Conservation (phyloP, 2,797 vertebrate genomes). For the Enteromius trimaculatus region DNA sequence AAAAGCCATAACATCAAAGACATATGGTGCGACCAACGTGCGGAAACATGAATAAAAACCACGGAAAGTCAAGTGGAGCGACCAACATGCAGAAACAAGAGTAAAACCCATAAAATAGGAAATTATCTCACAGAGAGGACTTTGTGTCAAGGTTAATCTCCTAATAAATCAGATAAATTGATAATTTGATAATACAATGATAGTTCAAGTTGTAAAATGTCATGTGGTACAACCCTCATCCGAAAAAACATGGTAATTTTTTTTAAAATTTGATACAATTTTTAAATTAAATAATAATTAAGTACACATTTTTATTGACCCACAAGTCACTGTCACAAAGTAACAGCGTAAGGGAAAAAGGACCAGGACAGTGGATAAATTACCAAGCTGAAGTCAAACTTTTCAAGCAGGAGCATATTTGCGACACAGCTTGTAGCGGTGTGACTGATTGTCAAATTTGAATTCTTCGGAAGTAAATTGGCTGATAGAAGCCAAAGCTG, state of each 20-base stretch:
- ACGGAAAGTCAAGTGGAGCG: background rate
- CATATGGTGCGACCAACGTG: background rate
- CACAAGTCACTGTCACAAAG: constrained; percentile 11
- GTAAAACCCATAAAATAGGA: background rate
- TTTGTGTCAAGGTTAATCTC: background rate
- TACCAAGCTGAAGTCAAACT: background rate
- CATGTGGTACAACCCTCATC: background rate
- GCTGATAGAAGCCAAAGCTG: constrained; percentile 39
- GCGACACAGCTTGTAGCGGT: background rate
- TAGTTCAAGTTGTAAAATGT: background rate
- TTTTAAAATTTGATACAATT: background rate
- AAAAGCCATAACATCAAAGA: background rate
- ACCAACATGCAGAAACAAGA: background rate
- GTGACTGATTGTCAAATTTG: constrained; percentile 20
- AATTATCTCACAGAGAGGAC: background rate
- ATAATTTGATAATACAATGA: background rate
- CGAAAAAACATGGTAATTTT: background rate
- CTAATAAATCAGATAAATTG: background rate
- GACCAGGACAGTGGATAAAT: background rate
- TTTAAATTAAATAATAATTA: background rate
- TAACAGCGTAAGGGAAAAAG: background rate
- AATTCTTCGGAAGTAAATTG: constrained; percentile 11
- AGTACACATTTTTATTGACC: background rate
- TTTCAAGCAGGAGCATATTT: background rate
- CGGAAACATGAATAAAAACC: background rate